Evolutionary conservation across 2,888 invertebrate genomes (phyloP).

Genomic region (Papilio demoleus): DNA sequence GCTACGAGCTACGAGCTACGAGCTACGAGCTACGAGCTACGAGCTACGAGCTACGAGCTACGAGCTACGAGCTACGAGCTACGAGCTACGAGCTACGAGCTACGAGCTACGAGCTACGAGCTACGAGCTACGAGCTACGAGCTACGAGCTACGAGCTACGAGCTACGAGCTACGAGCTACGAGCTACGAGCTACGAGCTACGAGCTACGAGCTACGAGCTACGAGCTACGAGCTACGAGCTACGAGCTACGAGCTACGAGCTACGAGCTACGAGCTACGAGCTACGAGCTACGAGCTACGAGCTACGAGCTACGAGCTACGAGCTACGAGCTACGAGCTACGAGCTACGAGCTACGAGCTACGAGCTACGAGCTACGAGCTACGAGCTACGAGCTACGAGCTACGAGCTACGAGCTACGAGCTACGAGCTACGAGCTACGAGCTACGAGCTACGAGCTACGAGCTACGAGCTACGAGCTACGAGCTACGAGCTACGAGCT

Average conservation of each 20-base stretch:
- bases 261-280: background rate
- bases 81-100: background rate
- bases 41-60: no score
- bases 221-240: no score
- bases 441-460: background rate
- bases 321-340: background rate
- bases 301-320: no score
- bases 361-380: background rate
- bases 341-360: background rate
- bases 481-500: no score
- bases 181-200: background rate
- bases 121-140: background rate
- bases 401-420: background rate
- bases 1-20: background rate
- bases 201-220: background rate
- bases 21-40: background rate
- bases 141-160: no score
- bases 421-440: background rate
- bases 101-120: background rate
- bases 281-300: background rate
- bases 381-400: no score
- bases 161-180: background rate
- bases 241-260: background rate
- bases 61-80: no score
- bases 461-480: no score